Evolutionary conservation across 1,140 invertebrate species (phyloP), one percentile per base, ranked within the genome.

Genomic region (Kradibia gibbosae): DNA sequence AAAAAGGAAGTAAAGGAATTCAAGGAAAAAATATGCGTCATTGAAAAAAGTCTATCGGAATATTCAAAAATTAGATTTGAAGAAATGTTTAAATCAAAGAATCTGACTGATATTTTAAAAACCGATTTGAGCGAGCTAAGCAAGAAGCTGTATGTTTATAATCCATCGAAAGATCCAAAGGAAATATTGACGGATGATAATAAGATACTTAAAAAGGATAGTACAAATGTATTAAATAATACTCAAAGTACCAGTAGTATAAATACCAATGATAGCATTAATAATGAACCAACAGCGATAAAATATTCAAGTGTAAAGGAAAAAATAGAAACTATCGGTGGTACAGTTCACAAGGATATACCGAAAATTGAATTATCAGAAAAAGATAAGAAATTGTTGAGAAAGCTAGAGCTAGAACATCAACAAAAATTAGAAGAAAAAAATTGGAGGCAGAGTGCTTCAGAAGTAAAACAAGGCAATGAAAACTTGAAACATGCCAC

Each of bases 291-390:
- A 25, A 22, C 78, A 74, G 74, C 83, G 17, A 86, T 82, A 80
- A 90, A 88, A 74, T 90, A 90, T 84, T 80, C 85, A 28, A 91
- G 89, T 78, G 89, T 91, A 0, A 91, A 91, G 62, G 90, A 91
- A 85, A 91, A 91, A 85, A 91, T 91, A n/a, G 86, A 89, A 57
- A 91, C 84, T 1, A 90, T 89, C 67, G 55, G 83, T 71, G 55
- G 83, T 17, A 85, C 67, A 22, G 36, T 79, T 4, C 60, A 85
- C 25, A 85, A 86, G 71, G 82, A 86, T 62, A 87, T 91, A 76
- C 90, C 91, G 70, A 87, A 87, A 77, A 90, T 91, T 50, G 83
- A 89, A 83, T 86, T 91, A 8, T 90, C 90, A 25, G 85, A 88
- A 62, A 91, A 90, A 80, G 90, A 91, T 55, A 90, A 91, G 82